phyloP scores from a whole-genome alignment of 2,113 vertebrate genomes.

The Zosterops hypoxanthus region DNA sequence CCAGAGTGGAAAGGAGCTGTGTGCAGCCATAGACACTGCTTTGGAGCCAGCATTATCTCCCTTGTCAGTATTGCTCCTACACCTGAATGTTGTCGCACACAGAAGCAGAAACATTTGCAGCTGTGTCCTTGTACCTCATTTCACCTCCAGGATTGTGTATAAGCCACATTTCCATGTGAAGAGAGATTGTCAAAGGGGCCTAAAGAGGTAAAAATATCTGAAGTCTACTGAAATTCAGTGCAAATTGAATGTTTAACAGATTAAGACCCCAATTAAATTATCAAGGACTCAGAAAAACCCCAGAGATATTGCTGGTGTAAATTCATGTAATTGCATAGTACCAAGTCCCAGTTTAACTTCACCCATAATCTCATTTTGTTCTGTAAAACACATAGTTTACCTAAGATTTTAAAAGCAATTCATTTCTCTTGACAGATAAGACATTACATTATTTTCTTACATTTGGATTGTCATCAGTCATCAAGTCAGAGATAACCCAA shows the following conservation, averaged over 20 bases:
- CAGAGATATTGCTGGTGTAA: background rate
- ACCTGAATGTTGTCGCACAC: background rate
- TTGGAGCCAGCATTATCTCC: background rate
- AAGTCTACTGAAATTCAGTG: background rate
- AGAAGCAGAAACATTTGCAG: background rate
- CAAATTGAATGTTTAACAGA: background rate
- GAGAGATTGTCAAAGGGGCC: background rate
- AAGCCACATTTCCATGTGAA: background rate
- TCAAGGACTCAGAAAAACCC: background rate
- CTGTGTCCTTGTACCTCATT: background rate
- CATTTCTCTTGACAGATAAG: background rate
- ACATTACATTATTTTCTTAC: constrained; percentile 10
- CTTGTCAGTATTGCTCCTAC: background rate
- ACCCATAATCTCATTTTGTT: background rate
- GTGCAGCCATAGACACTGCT: background rate
- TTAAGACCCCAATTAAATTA: background rate
- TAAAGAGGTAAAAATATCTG: background rate
- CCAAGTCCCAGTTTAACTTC: background rate
- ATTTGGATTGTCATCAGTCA: constrained; percentile 28
- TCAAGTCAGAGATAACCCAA: constrained; percentile 4
- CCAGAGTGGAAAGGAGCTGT: background rate
- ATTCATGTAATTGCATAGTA: background rate
- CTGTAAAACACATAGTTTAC: constrained; percentile 14
- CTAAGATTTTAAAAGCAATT: constrained; percentile 22
- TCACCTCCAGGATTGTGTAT: background rate